Evolutionary conservation across 1,140 invertebrate species (phyloP).

Genomic region (Pseudomyrmex dendroicus): DNA sequence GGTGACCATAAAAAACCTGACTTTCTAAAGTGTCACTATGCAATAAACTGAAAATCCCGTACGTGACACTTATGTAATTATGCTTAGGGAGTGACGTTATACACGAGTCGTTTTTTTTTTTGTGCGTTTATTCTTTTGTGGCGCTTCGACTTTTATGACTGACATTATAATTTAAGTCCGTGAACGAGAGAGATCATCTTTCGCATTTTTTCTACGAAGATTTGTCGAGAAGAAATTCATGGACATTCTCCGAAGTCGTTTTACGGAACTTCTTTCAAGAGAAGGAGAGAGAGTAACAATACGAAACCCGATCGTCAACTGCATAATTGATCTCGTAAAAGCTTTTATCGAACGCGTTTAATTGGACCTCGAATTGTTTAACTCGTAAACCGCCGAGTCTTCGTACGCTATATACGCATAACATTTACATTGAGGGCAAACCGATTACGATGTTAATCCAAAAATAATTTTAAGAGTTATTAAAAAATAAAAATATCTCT

Average conservation of each 20-base stretch:
- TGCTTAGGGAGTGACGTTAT: too few species aligned
- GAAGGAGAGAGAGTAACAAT: neutral
- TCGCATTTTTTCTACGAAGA: constrained; percentile 20
- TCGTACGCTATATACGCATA: neutral
- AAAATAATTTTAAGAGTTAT: neutral
- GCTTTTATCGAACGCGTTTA: constrained; percentile 1
- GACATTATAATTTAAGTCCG: too few species aligned
- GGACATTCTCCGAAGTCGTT: neutral
- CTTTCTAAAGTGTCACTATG: too few species aligned
- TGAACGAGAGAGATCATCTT: too few species aligned
- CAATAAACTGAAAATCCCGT: too few species aligned
- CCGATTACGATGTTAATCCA: neutral
- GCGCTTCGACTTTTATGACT: too few species aligned
- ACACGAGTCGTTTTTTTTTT: too few species aligned
- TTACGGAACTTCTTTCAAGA: neutral
- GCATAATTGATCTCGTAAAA: constrained; percentile 54
- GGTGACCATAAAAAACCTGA: too few species aligned
- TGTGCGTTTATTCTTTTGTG: too few species aligned
- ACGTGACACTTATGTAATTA: too few species aligned
- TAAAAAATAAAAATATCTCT: neutral
- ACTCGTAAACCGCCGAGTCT: neutral
- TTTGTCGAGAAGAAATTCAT: neutral
- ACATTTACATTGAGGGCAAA: neutral
- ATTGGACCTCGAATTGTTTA: constrained; percentile 44
- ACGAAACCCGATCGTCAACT: constrained; percentile 8